Evolutionary conservation across 2,113 vertebrate species (phyloP), one percentile per base, ranked within the genome.

Genomic region (Tetraodon nigroviridis): DNA sequence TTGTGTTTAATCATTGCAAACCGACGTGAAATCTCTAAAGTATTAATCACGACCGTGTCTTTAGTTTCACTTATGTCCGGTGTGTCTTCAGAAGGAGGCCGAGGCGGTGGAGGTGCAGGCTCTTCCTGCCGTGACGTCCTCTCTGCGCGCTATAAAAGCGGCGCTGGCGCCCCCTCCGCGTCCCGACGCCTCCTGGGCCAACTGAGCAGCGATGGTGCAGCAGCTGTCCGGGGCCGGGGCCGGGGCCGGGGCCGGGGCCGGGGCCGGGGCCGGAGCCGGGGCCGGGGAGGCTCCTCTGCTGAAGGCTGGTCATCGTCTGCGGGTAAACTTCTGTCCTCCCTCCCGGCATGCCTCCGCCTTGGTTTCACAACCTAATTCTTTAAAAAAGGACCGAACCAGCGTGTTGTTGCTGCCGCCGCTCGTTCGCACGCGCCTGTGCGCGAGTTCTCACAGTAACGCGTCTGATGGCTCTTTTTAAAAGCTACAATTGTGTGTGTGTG

Each of bases 241-340:
- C 44, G 87, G 62, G 22, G 79, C n/a, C n/a, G 90, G 89, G 82
- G 5, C 65, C 16, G 83, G 79, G 37, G 51, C 41, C 44, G 87
- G 62, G 22, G 79, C n/a, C n/a, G n/a, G n/a, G n/a, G n/a, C n/a
- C n/a, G 90, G 89, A 83, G 5, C 65, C 16, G 83, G 79, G 37
- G 51, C 41, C 44, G 87, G 62, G 22, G 79, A 76, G 27, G 6
- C 45, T 40, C 52, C 58, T 27, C 0, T 64, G 20, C 82, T 91
- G 58, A 92, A 87, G 48, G 90, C 82, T 45, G 90, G 90, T 0
- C 90, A 90, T 32, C 89, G 77, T 47, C 90, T 1, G 90, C 90
- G 87, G 90, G 90, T 92, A 74, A 67, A 46, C 44, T 17, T 16
- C 44, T 46, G 15, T n/a, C 15, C 44, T n/a, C 44, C 17, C 44